phyloP scores from a whole-genome alignment of 2,888 invertebrate species.

The Crioceris asparagi region DNA sequence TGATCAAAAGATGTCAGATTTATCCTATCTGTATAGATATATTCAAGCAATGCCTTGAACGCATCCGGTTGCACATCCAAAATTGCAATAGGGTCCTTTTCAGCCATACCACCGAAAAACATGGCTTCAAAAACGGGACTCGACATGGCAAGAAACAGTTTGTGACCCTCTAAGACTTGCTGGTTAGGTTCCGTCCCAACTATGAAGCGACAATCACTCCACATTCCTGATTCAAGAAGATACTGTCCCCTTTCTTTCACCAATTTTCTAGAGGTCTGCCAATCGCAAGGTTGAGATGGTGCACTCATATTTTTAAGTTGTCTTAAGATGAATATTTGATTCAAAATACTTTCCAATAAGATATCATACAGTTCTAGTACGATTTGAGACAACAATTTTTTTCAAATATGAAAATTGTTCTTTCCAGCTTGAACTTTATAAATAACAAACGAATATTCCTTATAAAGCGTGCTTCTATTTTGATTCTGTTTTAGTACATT shows the following conservation, averaged over 20 bases:
- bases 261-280: constrained; percentile 64
- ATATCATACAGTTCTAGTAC: no score
- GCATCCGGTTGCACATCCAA: constrained; percentile 79
- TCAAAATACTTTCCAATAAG: no score
- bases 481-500: no score
- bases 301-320: neutral
- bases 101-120: constrained; percentile 78
- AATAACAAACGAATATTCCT: no score
- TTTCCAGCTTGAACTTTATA: no score
- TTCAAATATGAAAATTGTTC: no score
- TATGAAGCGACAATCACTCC: constrained; percentile 75
- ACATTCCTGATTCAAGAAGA: constrained; percentile 66
- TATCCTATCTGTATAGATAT: constrained; percentile 74
- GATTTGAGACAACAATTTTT: no score
- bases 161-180: constrained; percentile 63
- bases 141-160: constrained; percentile 72
- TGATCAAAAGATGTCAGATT: constrained; percentile 73
- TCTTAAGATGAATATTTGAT: neutral
- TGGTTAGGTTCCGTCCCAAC: constrained; percentile 71
- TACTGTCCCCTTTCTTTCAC: constrained; percentile 64
- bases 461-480: no score
- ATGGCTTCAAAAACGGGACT: constrained; percentile 83
- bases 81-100: constrained; percentile 66
- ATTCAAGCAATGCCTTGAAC: constrained; percentile 69
- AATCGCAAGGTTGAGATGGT: constrained; percentile 47